Evolutionary conservation across 1,140 invertebrate genomes (phyloP), one percentile per base, ranked within the genome.

Genomic region (Solenopsis invicta): DNA sequence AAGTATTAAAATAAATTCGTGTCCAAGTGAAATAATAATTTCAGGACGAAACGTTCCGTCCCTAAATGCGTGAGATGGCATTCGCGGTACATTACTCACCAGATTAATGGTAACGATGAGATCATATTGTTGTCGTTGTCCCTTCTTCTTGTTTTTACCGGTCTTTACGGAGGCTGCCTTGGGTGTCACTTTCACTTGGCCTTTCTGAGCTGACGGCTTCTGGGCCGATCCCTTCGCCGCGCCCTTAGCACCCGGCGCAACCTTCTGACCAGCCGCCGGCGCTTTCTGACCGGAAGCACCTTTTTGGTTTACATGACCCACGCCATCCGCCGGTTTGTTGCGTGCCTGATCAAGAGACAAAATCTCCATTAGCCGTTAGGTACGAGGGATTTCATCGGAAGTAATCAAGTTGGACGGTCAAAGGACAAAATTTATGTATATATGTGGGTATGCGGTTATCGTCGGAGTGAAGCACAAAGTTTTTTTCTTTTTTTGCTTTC

Each of bases 71-170:
- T 41, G 34, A 75, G 12, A 3, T 45, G 41, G 2, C 6, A 12
- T 76, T 62, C 29, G 12, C 6, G 29, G 29, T 29, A 29, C 29
- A 29, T 29, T 29, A 67, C 97, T 97, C 92, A 98, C 97, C 96
- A 98, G 94, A 94, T 98, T 97, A 88, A 98, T 98, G 80, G 97
- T 98, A 84, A 98, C 97, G 86, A 97, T 97, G 48, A 98, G 96
- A 92, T 98, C 97, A 89, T 98, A 97, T 91, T 98, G 97, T 92
- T 98, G 97, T 89, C 98, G 96, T 90, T 97, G 96, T 89, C 98
- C 97, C 37, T 97, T 97, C 94, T 98, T 98, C 94, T 97, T 97
- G 91, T 97, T 97, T 94, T 98, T 98, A 52, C 96, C 96, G 75
- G 96, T 97, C 93, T 97, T 97, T n/a, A 96, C 97, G 0, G 96